Conservation (phyloP, 2,797 vertebrate genomes). For the Lacerta viridis region DNA sequence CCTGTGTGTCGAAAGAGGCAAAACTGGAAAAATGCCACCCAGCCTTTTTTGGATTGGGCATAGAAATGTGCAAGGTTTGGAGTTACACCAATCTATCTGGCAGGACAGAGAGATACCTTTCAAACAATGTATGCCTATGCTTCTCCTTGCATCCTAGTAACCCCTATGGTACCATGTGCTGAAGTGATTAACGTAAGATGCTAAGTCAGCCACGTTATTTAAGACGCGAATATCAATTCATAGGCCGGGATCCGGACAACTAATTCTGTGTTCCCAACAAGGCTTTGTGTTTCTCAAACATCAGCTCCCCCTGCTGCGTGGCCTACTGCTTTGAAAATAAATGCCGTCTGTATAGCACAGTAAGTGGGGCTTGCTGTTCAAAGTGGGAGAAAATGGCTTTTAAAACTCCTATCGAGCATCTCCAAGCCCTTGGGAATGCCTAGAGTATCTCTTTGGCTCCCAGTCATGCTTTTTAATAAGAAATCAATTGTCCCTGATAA, state of each 20-base stretch:
- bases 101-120: background rate
- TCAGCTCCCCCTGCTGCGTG: too few relatives aligned
- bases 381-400: background rate
- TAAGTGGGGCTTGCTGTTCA: background rate
- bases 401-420: background rate
- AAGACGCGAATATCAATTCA: background rate
- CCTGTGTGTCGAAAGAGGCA: background rate
- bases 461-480: conserved; percentile 3
- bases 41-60: background rate
- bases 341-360: too few relatives aligned
- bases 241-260: background rate
- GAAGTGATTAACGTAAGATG: background rate
- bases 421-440: background rate
- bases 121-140: background rate
- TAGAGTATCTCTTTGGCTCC: background rate
- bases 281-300: background rate
- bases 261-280: too few relatives aligned
- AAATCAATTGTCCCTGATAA: conserved; percentile 10
- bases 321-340: background rate
- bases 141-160: background rate
- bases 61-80: background rate
- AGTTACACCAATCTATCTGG: background rate
- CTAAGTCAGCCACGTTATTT: background rate
- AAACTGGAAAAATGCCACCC: background rate
- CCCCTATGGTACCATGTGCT: background rate